These are phyloP conservation scores for Eumerus sabulonum DNA, from an alignment of 2,888 invertebrate genomes.

Conservation along the genomic window DNA sequence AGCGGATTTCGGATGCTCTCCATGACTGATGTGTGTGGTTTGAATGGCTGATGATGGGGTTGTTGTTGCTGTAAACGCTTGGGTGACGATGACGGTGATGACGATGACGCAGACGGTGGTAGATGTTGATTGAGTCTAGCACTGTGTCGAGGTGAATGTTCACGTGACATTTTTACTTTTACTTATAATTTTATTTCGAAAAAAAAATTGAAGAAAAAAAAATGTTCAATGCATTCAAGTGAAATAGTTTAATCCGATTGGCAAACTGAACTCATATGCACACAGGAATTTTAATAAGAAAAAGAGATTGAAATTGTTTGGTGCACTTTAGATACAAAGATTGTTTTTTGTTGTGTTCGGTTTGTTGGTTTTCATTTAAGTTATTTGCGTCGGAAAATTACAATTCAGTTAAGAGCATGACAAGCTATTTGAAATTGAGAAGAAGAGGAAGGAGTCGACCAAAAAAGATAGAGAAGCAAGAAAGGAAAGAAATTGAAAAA, in stretches of 20 bases:
- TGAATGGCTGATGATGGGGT: conserved; percentile 22
- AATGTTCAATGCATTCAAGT: conserved; percentile 63
- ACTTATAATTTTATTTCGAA: conserved; percentile 10
- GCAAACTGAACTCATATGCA: conserved; percentile 1
- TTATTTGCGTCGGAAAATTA: no score
- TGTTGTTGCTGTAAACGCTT: conserved; percentile 64
- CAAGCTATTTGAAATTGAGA: conserved; percentile 33
- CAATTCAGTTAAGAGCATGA: conserved; percentile 52
- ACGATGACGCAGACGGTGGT: conserved; percentile 70
- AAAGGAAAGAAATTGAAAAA: conserved; percentile 8
- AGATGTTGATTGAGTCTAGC: conserved; percentile 64
- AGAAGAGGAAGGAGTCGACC: background rate
- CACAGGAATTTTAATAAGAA: conserved; percentile 12
- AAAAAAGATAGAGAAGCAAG: background rate
- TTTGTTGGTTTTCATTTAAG: no score
- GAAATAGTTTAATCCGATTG: conserved; percentile 31
- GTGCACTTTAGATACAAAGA: conserved; percentile 53
- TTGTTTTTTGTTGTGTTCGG: conserved; percentile 8
- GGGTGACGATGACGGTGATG: conserved; percentile 57
- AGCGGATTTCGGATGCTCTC: conserved; percentile 54
- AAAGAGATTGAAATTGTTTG: conserved; percentile 22
- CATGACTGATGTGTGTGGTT: conserved; percentile 65
- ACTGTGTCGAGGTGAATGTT: conserved; percentile 78
- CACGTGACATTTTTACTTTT: conserved; percentile 75
- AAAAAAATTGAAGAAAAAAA: conserved; percentile 22